Percentiles rank a stretch among this genome's conserved stretches.
phyloP scores from a whole-genome alignment of 2,113 vertebrate species.

The Leptocoma aspasia region DNA sequence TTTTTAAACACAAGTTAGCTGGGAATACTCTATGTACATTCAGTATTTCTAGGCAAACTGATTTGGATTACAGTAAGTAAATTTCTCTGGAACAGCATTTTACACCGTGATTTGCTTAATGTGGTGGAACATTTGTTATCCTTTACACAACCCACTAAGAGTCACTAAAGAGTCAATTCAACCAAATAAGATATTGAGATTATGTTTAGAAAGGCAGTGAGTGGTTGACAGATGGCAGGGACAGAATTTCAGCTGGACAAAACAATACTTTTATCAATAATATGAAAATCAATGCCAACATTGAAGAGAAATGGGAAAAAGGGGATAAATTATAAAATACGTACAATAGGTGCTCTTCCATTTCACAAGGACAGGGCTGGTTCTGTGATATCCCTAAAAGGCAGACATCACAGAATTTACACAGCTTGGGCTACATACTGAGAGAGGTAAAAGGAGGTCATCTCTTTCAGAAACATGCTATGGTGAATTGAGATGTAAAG shows the following conservation, averaged over 20 bases:
- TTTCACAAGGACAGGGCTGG: neutral
- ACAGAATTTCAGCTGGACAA: neutral
- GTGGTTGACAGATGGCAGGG: neutral
- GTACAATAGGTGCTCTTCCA: neutral
- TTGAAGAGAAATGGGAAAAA: neutral
- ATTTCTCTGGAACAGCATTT: neutral
- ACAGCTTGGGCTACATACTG: neutral
- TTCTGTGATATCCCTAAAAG: constrained; percentile 43
- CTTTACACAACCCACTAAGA: neutral
- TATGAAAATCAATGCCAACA: neutral
- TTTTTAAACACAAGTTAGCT: neutral
- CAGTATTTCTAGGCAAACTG: neutral
- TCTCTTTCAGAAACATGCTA: constrained; percentile 9
- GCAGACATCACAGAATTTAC: constrained; percentile 42
- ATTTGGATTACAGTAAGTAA: neutral
- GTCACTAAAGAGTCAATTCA: neutral
- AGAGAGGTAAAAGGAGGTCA: constrained; percentile 33
- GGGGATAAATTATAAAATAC: neutral
- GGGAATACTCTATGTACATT: neutral
- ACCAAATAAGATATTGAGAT: neutral
- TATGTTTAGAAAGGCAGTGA: neutral
- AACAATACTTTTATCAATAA: neutral
- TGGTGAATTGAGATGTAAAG: neutral
- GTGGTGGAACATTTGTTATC: neutral
- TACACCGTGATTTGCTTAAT: neutral